phyloP scores from a whole-genome alignment of 30 jellyfish, hydroid and myxozoan genomes.

The Phacellophora camtschatica region DNA sequence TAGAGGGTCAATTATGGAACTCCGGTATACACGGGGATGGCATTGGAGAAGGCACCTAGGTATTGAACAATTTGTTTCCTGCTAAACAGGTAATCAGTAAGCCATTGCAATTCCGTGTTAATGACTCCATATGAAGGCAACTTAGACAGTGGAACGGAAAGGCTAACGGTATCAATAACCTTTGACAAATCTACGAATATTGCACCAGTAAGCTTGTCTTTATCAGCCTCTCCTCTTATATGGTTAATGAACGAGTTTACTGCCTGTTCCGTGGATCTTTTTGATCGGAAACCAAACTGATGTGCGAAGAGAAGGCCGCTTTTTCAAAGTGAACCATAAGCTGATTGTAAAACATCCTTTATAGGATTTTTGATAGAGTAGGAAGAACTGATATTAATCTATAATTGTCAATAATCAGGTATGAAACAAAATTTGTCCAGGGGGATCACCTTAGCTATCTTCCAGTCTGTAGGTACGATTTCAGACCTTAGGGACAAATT shows the following conservation, averaged over 20 bases:
- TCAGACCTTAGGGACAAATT: background rate
- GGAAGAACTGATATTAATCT: conserved; percentile 61
- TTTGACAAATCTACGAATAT: conserved; percentile 56
- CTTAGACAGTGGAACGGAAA: conserved; percentile 29
- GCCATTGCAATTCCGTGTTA: conserved; percentile 51
- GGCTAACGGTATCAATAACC: conserved; percentile 58
- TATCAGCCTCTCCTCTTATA: conserved; percentile 50
- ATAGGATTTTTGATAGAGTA: conserved; percentile 30
- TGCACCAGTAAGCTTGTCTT: conserved; percentile 62
- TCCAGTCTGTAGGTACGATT: conserved; percentile 41
- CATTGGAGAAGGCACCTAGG: conserved; percentile 38
- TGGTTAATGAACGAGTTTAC: conserved; percentile 15
- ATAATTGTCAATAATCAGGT: conserved; percentile 9
- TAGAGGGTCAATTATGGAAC: background rate
- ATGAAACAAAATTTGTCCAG: conserved; percentile 9
- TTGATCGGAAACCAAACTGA: conserved; percentile 46
- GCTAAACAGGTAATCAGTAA: conserved; percentile 35
- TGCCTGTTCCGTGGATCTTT: background rate
- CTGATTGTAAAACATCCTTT: conserved; percentile 19
- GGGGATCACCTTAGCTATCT: conserved; percentile 43
- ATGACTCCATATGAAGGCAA: conserved; percentile 57
- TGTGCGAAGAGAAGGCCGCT: conserved; percentile 12
- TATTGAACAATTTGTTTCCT: conserved; percentile 49
- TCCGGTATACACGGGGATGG: conserved; percentile 22
- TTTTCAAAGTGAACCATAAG: conserved; percentile 34